Evolutionary conservation across 2,797 vertebrate genomes (phyloP), one percentile per base, ranked within the genome.

Genomic region (Triplophysa bombifrons): DNA sequence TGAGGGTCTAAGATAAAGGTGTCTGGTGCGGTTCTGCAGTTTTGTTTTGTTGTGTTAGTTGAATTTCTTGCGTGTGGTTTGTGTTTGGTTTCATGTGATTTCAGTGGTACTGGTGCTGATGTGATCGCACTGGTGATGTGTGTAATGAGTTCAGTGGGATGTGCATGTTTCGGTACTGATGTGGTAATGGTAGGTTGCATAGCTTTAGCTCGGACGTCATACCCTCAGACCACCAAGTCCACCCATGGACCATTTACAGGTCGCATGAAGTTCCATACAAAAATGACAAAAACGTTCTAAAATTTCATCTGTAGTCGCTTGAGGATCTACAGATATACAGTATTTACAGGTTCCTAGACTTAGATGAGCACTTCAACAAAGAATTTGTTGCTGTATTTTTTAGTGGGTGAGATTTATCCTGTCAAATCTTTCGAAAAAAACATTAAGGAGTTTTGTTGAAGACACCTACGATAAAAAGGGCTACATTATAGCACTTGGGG

Each of bases 151-250:
- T 51, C 50, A 51, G 41, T 76, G 30, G 50, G n/a, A 38, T 25
- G 53, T 66, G 73, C 38, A 48, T 41, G 30, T 7, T 75, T 20
- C 51, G 20, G 48, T 75, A 63, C 66, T 41, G 38, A 48, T 27
- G 50, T 66, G 34, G 48, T 75, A 41, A 75, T 66, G 64, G 30
- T 30, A 65, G 38, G 30, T 66, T 76, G 65, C 50, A 34, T 56
- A 66, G 74, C 25, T 48, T 22, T 27, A 19, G 48, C 20, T 58
- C 0, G 22, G 19, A 22, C 20, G 58, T 5, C 50, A 66, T 2
- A 51, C 50, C 10, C 6, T 25, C 20, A 44, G 50, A 44, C 50
- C 50, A 13, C 74, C 63, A 10, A 0, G 50, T 44, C 34, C 5
- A 0, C 61, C 73, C 38, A 56, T 66, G 14, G 63, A 20, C 20